Percentiles rank a stretch among this genome's conserved stretches.
These are phyloP conservation scores for Hepsetus odoe DNA, from an alignment of 2,113 vertebrate species.

Conservation along the genomic window DNA sequence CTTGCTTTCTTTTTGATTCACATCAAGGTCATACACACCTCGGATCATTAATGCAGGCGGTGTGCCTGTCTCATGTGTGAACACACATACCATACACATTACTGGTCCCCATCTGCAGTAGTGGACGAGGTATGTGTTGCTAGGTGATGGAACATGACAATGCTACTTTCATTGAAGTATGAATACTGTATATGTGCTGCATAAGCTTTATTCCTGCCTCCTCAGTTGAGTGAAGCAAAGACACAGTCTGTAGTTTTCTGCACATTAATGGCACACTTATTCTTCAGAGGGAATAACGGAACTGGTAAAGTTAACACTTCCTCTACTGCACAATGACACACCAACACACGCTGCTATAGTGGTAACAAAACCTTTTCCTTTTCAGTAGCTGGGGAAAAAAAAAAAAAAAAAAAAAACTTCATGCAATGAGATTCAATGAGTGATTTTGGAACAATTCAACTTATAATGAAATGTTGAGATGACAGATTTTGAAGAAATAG, in stretches of 20 bases:
- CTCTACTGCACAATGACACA: not conserved
- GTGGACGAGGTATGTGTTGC: constrained; percentile 12
- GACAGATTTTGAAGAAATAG: too few relatives aligned
- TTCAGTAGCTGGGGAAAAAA: too few relatives aligned
- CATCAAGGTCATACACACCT: constrained; percentile 60
- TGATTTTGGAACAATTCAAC: too few relatives aligned
- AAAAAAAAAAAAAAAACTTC: too few relatives aligned
- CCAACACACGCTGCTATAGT: not conserved
- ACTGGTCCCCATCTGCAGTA: constrained; percentile 22
- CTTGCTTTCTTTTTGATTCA: constrained; percentile 35
- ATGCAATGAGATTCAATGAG: too few relatives aligned
- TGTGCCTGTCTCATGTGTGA: not conserved
- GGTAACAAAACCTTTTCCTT: not conserved
- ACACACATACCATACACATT: constrained; percentile 24
- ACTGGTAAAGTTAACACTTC: not conserved
- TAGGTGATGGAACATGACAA: constrained; percentile 50
- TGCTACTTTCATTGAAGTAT: constrained; percentile 60
- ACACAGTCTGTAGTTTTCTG: not conserved
- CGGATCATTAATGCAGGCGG: constrained; percentile 32
- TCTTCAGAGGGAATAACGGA: not conserved
- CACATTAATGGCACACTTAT: not conserved
- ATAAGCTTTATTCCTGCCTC: constrained; percentile 36
- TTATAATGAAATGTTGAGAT: too few relatives aligned
- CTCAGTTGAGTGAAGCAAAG: constrained; percentile 9
- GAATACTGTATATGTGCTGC: constrained; percentile 34